phyloP scores from a whole-genome alignment of 2,797 vertebrate species.

The Cetoscarus ocellatus region DNA sequence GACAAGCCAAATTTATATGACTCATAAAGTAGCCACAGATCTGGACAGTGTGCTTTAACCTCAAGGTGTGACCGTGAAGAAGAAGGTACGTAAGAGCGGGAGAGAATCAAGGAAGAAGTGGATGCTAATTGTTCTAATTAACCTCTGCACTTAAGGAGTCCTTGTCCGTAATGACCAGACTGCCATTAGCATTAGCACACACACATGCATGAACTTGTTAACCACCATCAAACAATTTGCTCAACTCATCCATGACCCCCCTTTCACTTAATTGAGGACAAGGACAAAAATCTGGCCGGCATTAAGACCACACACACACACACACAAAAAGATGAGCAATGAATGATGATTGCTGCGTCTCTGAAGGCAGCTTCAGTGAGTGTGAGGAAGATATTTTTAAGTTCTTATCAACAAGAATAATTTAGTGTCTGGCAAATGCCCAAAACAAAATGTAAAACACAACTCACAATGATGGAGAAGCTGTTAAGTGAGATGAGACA shows the following conservation, averaged over 20 bases:
- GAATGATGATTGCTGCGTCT: conserved; percentile 29
- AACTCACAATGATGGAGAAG: conserved; percentile 30
- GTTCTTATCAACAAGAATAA: conserved; percentile 38
- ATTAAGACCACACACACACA: conserved; percentile 30
- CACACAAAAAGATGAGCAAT: conserved; percentile 31
- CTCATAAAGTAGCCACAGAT: background rate
- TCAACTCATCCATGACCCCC: conserved; percentile 62
- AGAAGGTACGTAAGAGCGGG: background rate
- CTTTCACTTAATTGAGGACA: conserved; percentile 50
- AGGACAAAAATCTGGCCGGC: conserved; percentile 45
- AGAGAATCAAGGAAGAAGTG: conserved; percentile 44
- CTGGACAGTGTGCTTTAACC: background rate
- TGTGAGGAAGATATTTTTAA: conserved; percentile 35
- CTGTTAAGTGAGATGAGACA: conserved; percentile 32
- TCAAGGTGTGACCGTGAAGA: conserved; percentile 10
- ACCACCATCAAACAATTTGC: conserved; percentile 62
- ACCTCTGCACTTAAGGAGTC: conserved; percentile 65
- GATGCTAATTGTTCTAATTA: conserved; percentile 62
- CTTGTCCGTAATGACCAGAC: conserved; percentile 61
- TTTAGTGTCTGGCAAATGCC: conserved; percentile 47
- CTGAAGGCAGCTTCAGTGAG: conserved; percentile 20
- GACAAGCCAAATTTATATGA: background rate
- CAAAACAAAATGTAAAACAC: conserved; percentile 58
- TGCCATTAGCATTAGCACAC: conserved; percentile 54
- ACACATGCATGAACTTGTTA: conserved; percentile 38